Evolutionary conservation across 2,888 invertebrate species (phyloP).

Genomic region (Morpho helenor): DNA sequence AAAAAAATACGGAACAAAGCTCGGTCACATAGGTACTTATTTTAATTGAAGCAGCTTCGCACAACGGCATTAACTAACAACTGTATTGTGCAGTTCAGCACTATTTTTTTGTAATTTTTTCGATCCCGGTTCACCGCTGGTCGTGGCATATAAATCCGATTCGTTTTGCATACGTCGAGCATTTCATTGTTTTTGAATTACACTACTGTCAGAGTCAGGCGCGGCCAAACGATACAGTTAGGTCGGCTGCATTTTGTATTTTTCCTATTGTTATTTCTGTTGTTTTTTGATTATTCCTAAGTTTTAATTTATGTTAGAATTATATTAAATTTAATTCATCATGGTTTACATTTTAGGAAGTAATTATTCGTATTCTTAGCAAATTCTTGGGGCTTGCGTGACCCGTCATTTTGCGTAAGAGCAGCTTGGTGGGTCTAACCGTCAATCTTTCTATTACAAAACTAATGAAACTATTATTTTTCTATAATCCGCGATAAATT

Average conservation of each 20-base stretch:
- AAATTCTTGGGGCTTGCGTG: too few species aligned
- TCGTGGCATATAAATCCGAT: slow-evolving; percentile 4
- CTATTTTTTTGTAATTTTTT: slow-evolving; percentile 4
- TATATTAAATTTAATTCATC: too few species aligned
- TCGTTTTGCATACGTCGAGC: slow-evolving; percentile 7
- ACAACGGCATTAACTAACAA: background rate
- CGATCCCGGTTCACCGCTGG: background rate
- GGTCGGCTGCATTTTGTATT: background rate
- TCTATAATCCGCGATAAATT: too few species aligned
- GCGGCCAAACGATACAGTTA: background rate
- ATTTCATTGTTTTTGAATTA: slow-evolving; percentile 10
- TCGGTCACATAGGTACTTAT: too few species aligned
- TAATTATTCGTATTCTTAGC: too few species aligned
- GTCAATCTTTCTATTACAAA: too few species aligned
- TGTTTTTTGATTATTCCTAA: background rate
- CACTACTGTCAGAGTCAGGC: slow-evolving; percentile 8
- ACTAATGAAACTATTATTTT: too few species aligned
- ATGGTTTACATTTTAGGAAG: too few species aligned
- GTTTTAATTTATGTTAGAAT: too few species aligned
- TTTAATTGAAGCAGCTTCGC: background rate
- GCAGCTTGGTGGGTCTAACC: too few species aligned
- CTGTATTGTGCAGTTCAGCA: slow-evolving; percentile 4
- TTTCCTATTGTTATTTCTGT: background rate
- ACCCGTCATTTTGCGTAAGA: too few species aligned
- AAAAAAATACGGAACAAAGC: too few species aligned